Percentiles rank a stretch among this genome's conserved stretches.
phyloP scores from a whole-genome alignment of 2,113 vertebrate genomes.

The Dromaius novaehollandiae region DNA sequence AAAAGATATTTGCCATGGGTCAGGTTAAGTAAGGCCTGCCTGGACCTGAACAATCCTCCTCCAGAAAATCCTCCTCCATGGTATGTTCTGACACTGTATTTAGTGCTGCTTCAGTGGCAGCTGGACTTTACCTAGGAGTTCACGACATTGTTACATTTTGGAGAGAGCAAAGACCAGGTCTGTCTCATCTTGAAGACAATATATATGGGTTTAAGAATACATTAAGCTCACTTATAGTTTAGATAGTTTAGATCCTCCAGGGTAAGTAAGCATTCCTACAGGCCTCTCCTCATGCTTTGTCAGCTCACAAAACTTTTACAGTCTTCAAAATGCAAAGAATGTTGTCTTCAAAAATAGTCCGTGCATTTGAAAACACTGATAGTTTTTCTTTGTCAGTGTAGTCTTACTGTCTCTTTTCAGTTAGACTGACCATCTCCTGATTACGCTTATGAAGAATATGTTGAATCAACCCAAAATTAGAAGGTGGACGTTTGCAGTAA shows the following conservation, averaged over 20 bases:
- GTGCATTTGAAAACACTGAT: not conserved
- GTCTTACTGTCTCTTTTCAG: not conserved
- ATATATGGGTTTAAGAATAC: not conserved
- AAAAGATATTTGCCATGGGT: not conserved
- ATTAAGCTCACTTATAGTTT: not conserved
- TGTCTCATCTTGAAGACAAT: not conserved
- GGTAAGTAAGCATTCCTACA: not conserved
- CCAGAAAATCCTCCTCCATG: not conserved
- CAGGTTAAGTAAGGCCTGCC: not conserved
- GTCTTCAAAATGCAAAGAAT: not conserved
- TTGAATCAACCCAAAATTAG: not conserved
- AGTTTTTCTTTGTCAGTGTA: not conserved
- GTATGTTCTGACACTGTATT: not conserved
- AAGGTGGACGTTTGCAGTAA: not conserved
- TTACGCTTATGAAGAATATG: not conserved
- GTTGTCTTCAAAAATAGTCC: not conserved
- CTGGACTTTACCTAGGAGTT: not conserved
- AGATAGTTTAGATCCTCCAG: accelerated
- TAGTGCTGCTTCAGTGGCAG: not conserved
- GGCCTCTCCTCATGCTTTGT: not conserved
- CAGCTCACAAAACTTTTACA: not conserved
- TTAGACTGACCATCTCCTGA: not conserved
- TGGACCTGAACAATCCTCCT: not conserved
- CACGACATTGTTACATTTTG: not conserved
- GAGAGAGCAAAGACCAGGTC: not conserved